Evolutionary conservation across 2,888 invertebrate species (phyloP).

Genomic region (Tipula unca): DNA sequence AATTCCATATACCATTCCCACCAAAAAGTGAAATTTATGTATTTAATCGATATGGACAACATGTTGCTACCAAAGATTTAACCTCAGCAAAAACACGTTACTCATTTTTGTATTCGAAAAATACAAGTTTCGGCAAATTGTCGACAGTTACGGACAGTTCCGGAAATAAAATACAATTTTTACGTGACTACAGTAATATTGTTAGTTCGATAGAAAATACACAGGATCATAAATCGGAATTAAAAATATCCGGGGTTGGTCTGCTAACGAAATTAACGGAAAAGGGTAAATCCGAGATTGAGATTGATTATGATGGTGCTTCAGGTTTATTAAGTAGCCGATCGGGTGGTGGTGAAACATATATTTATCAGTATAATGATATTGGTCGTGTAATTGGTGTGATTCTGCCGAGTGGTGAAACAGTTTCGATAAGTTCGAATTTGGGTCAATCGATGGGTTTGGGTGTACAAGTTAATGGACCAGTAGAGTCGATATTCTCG

Average conservation of each 20-base stretch:
- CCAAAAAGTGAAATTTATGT: constrained; percentile 90
- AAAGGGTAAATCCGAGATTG: constrained; percentile 81
- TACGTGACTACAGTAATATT: constrained; percentile 84
- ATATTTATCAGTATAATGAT: constrained; percentile 85
- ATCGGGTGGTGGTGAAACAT: constrained; percentile 77
- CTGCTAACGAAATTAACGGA: constrained; percentile 81
- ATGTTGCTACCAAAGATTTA: constrained; percentile 87
- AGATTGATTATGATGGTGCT: constrained; percentile 83
- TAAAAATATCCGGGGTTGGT: constrained; percentile 88
- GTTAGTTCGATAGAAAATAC: constrained; percentile 92
- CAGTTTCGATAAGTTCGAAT: constrained; percentile 68
- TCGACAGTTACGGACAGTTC: constrained; percentile 91
- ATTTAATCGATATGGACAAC: constrained; percentile 92
- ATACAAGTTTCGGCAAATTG: constrained; percentile 89
- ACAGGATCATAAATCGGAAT: constrained; percentile 84
- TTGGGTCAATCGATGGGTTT: constrained; percentile 69
- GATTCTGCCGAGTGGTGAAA: constrained; percentile 86
- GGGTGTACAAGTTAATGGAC: constrained; percentile 60
- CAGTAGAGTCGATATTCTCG: constrained; percentile 48
- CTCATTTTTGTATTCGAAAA: constrained; percentile 93
- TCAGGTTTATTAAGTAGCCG: constrained; percentile 78
- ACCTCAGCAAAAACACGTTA: constrained; percentile 92
- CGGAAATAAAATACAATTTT: constrained; percentile 84
- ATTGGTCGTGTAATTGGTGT: constrained; percentile 79
- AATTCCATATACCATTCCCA: constrained; percentile 89